Evolutionary conservation across 30 jellyfish, hydroid and myxozoan genomes (phyloP).

Genomic region (Chrysaora quinquecirrha): DNA sequence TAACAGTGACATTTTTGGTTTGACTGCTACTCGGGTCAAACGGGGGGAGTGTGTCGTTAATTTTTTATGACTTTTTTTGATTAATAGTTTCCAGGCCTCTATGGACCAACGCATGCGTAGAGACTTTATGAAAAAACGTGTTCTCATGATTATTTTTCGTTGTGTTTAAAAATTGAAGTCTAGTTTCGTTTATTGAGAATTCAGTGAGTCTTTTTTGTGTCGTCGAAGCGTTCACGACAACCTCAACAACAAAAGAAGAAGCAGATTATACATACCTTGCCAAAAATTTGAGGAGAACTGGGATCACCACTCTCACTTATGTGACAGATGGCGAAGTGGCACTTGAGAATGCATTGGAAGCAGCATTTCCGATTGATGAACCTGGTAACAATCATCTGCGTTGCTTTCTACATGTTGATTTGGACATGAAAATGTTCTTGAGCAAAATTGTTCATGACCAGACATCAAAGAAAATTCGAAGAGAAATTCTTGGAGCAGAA

Average conservation of each 20-base stretch:
- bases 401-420: slow-evolving; percentile 12
- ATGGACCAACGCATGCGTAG: too few species aligned
- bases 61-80: too few species aligned
- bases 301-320: slow-evolving; percentile 24
- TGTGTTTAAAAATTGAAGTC: too few species aligned
- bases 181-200: too few species aligned
- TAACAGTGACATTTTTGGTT: too few species aligned
- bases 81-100: too few species aligned
- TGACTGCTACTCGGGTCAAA: too few species aligned
- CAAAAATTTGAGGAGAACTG: slow-evolving; percentile 1
- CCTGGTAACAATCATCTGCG: slow-evolving; percentile 21
- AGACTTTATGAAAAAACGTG: too few species aligned
- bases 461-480: slow-evolving; percentile 5
- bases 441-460: slow-evolving; percentile 17
- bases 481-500: slow-evolving; percentile 23
- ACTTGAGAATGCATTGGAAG: slow-evolving; percentile 29
- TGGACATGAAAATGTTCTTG: slow-evolving; percentile 21
- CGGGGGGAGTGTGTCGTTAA: too few species aligned
- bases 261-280: slow-evolving; percentile 24
- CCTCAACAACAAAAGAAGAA: slow-evolving; percentile 23
- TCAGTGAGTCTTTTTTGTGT: too few species aligned
- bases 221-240: too few species aligned
- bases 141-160: too few species aligned
- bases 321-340: slow-evolving; percentile 53
- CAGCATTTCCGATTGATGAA: slow-evolving; percentile 19